Evolutionary conservation across 2,113 vertebrate species (phyloP).

Genomic region (Ceuthmochares aereus): DNA sequence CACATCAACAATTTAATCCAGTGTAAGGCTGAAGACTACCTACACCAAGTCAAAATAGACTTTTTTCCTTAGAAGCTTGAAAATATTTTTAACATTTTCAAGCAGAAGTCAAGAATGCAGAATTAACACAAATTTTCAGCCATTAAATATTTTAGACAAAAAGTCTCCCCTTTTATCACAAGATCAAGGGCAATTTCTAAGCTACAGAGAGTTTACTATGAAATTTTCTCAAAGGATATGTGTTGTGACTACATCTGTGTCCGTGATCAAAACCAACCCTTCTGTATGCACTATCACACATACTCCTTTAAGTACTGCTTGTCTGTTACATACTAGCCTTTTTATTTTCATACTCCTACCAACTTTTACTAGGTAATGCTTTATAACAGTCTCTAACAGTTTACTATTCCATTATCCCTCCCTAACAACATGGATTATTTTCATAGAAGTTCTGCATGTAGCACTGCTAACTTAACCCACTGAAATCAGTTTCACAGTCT

Average conservation of each 20-base stretch:
- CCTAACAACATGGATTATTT: background rate
- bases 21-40: background rate
- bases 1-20: background rate
- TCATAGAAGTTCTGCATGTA: background rate
- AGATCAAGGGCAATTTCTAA: background rate
- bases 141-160: background rate
- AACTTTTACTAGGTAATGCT: background rate
- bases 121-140: background rate
- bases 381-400: background rate
- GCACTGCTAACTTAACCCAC: too few relatives aligned
- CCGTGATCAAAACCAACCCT: background rate
- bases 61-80: background rate
- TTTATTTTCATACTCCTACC: background rate
- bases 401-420: background rate
- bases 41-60: background rate
- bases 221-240: background rate
- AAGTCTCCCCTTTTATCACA: background rate
- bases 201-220: background rate
- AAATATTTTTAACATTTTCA: background rate
- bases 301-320: background rate
- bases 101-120: background rate
- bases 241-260: background rate
- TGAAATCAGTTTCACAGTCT: background rate
- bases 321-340: background rate
- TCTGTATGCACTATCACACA: background rate